Evolutionary conservation across 2,888 invertebrate genomes (phyloP).

Genomic region (Acleris laterana): DNA sequence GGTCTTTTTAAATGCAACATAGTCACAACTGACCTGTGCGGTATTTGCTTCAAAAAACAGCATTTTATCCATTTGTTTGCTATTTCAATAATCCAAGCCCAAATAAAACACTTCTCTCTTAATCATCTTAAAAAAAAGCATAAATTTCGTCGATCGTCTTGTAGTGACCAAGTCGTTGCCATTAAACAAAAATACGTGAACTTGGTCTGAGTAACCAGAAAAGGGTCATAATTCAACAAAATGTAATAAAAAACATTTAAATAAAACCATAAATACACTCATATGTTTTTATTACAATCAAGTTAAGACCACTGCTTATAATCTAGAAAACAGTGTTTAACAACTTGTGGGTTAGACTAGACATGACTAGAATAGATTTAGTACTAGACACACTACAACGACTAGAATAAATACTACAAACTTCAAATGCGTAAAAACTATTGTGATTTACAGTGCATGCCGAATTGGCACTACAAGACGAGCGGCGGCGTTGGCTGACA

Average conservation of each 20-base stretch:
- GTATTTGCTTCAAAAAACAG: slow-evolving; percentile 15
- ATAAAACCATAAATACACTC: slow-evolving; percentile 73
- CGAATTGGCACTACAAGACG: slow-evolving; percentile 82
- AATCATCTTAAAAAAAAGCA: slow-evolving; percentile 60
- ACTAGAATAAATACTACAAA: slow-evolving; percentile 51
- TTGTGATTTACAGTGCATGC: slow-evolving; percentile 63
- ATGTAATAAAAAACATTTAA: slow-evolving; percentile 48
- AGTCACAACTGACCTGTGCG: slow-evolving; percentile 31
- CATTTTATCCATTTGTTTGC: slow-evolving; percentile 17
- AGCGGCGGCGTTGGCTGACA: slow-evolving; percentile 68
- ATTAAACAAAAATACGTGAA: slow-evolving; percentile 41
- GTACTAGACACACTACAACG: slow-evolving; percentile 58
- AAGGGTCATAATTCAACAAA: slow-evolving; percentile 27
- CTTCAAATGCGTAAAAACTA: slow-evolving; percentile 58
- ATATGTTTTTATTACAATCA: slow-evolving; percentile 71
- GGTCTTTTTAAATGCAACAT: slow-evolving; percentile 20
- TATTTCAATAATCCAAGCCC: slow-evolving; percentile 55
- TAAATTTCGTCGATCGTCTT: slow-evolving; percentile 73
- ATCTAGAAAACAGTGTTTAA: slow-evolving; percentile 56
- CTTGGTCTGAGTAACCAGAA: slow-evolving; percentile 39
- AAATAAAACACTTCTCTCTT: slow-evolving; percentile 55
- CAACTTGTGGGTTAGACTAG: slow-evolving; percentile 59
- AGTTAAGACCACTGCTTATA: slow-evolving; percentile 56
- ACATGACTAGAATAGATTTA: slow-evolving; percentile 78
- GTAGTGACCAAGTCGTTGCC: slow-evolving; percentile 62